These are phyloP conservation scores for Poeciliopsis infans DNA, from an alignment of 2,797 vertebrate genomes.

Conservation along the genomic window DNA sequence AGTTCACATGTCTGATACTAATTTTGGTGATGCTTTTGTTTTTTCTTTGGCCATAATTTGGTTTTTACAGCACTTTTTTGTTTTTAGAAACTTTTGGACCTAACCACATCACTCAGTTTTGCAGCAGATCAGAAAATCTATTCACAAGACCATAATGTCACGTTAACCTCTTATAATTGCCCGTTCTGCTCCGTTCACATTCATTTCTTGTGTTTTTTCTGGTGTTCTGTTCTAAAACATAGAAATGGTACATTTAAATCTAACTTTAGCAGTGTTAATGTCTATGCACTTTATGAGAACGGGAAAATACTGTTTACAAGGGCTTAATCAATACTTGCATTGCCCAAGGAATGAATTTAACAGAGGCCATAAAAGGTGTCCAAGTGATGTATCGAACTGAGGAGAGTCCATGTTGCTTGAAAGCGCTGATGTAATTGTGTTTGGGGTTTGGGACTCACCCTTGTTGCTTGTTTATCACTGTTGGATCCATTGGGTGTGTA, in stretches of 20 bases:
- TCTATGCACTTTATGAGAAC: conserved; percentile 8
- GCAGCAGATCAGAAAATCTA: background rate
- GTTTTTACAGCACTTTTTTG: background rate
- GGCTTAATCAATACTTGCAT: conserved; percentile 61
- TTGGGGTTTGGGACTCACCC: conserved; percentile 56
- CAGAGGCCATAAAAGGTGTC: conserved; percentile 62
- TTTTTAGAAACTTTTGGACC: background rate
- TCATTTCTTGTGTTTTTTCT: conserved; percentile 3
- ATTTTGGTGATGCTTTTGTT: background rate
- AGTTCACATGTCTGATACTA: background rate
- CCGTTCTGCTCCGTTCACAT: background rate
- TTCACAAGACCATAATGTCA: background rate
- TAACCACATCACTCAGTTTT: background rate
- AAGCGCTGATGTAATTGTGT: conserved; percentile 64
- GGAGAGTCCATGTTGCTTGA: conserved; percentile 37
- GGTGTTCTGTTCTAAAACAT: background rate
- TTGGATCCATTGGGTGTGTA: conserved; percentile 33
- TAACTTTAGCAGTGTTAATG: conserved; percentile 19
- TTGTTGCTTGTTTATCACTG: conserved; percentile 41
- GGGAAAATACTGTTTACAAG: conserved; percentile 55
- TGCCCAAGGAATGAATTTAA: conserved; percentile 53
- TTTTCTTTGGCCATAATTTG: background rate
- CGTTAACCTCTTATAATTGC: background rate
- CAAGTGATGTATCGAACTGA: conserved; percentile 56
- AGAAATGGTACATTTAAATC: conserved; percentile 14